These are phyloP conservation scores for Perithous albicinctus DNA, from an alignment of 2,888 invertebrate species.

Conservation along the genomic window DNA sequence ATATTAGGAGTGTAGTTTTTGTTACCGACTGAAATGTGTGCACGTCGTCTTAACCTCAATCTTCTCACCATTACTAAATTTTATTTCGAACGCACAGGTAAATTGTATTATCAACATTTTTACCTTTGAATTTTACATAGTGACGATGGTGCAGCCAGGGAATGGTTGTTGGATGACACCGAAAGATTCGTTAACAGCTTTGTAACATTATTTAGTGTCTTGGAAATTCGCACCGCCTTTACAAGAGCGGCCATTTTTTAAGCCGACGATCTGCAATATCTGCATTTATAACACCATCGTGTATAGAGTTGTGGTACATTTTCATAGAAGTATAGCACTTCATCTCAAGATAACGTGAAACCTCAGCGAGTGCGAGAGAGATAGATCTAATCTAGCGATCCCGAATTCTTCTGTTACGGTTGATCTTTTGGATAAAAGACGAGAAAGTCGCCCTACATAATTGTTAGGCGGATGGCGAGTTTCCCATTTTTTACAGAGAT, in stretches of 20 bases:
- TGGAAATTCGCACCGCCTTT: slow-evolving; percentile 72
- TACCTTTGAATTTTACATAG: slow-evolving; percentile 50
- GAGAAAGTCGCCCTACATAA: too few relatives aligned
- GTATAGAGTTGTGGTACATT: too few relatives aligned
- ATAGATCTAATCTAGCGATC: too few relatives aligned
- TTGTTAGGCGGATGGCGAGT: too few relatives aligned
- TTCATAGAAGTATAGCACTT: too few relatives aligned
- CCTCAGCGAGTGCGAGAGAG: too few relatives aligned
- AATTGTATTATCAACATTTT: slow-evolving; percentile 34
- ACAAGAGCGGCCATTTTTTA: slow-evolving; percentile 75
- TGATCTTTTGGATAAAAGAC: too few relatives aligned
- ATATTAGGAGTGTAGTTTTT: neutral
- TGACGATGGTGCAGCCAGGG: slow-evolving; percentile 23
- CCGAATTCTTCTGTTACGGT: too few relatives aligned
- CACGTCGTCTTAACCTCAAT: slow-evolving; percentile 48
- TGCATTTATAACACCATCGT: too few relatives aligned
- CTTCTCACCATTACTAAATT: neutral
- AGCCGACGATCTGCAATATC: too few relatives aligned
- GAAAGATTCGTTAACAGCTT: slow-evolving; percentile 77
- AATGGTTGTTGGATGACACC: slow-evolving; percentile 65
- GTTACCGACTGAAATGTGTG: neutral
- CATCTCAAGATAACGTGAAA: too few relatives aligned
- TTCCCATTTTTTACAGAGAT: too few relatives aligned
- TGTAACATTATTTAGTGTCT: slow-evolving; percentile 73
- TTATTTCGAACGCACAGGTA: neutral